phyloP scores from a whole-genome alignment of 2,797 vertebrate species.

The Leucoraja ocellata region DNA sequence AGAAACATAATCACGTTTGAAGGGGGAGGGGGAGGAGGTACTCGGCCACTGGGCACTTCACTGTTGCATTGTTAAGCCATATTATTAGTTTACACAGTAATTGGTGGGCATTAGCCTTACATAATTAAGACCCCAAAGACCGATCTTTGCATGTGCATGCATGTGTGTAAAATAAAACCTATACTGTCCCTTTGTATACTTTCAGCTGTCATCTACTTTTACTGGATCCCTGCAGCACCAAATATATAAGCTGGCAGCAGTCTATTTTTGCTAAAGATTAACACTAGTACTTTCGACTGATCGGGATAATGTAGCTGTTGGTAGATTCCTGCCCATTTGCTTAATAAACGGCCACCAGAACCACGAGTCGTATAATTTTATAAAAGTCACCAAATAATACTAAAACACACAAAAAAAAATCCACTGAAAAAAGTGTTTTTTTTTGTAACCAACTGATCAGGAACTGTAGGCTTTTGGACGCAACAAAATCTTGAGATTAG shows the following conservation, averaged over 20 bases:
- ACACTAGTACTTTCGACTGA: neutral
- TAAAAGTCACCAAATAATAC: neutral
- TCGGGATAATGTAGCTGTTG: neutral
- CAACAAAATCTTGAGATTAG: neutral
- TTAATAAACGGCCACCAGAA: neutral
- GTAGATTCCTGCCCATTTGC: too few species aligned
- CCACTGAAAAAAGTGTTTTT: neutral
- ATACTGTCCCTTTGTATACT: conserved; percentile 3
- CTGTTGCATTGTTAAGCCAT: conserved; percentile 6
- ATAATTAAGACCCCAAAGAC: conserved; percentile 26
- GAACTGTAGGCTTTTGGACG: neutral
- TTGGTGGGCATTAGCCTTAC: conserved; percentile 16
- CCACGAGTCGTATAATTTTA: neutral
- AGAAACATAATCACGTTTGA: conserved; percentile 35
- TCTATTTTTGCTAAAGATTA: neutral
- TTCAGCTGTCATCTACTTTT: conserved; percentile 22
- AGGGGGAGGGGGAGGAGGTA: neutral
- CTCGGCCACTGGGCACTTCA: conserved; percentile 15
- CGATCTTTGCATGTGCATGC: conserved; percentile 24
- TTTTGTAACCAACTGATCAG: neutral
- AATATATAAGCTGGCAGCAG: neutral
- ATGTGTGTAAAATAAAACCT: conserved; percentile 7
- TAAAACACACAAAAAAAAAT: neutral
- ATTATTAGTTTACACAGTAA: conserved; percentile 29
- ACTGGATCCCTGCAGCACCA: neutral